phyloP scores from a whole-genome alignment of 2,113 vertebrate species.

The Zapus hudsonius region DNA sequence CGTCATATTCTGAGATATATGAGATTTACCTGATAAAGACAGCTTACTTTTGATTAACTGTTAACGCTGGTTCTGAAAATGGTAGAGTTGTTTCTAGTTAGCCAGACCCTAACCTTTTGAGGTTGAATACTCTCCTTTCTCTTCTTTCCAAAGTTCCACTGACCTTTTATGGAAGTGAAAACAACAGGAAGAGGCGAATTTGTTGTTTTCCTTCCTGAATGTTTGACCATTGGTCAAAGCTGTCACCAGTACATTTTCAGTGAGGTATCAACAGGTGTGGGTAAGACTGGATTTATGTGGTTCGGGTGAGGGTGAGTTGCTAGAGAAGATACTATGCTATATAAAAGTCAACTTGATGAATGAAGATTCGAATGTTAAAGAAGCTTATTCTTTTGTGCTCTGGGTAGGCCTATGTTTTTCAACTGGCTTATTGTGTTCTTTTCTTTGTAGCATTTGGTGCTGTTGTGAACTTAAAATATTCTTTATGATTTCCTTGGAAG shows the following conservation, averaged over 20 bases:
- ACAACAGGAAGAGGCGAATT: not conserved
- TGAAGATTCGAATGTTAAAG: not conserved
- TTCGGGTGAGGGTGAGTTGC: not conserved
- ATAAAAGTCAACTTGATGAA: not conserved
- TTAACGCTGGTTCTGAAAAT: not conserved
- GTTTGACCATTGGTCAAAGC: not conserved
- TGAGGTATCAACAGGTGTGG: not conserved
- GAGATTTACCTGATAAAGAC: conserved; percentile 1
- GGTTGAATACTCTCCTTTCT: conserved; percentile 7
- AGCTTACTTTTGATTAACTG: not conserved
- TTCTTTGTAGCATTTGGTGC: not conserved
- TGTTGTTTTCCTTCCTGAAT: conserved; percentile 13
- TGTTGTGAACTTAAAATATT: not conserved
- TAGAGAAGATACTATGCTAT: not conserved
- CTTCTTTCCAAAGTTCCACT: conserved; percentile 17
- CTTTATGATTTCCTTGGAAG: not conserved
- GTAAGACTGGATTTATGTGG: not conserved
- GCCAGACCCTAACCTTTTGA: not conserved
- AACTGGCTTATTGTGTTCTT: not conserved
- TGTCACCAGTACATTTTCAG: conserved; percentile 10
- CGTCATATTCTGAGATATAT: not conserved
- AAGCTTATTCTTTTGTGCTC: not conserved
- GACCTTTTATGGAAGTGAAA: conserved; percentile 57
- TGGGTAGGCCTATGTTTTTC: not conserved
- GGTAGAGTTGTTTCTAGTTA: not conserved